Percentiles rank a stretch among this genome's conserved stretches.
phyloP scores from a whole-genome alignment of 2,797 vertebrate species.

The Euphonia xanthogaster region DNA sequence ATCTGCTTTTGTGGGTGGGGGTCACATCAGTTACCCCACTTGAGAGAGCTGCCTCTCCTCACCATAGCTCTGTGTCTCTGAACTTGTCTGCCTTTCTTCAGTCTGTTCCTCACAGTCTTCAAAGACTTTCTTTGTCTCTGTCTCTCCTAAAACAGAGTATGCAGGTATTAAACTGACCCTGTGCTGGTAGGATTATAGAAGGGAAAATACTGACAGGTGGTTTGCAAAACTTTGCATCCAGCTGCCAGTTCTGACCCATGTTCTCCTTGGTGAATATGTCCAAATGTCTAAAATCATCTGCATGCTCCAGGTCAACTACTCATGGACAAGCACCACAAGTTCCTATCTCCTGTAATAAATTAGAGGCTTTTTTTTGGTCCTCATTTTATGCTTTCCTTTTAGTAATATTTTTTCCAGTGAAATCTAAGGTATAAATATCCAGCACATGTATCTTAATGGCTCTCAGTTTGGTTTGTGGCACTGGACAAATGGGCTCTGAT shows the following conservation, averaged over 20 bases:
- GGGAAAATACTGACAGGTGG: background rate
- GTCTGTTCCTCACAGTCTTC: background rate
- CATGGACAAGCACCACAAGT: background rate
- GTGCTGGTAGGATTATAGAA: background rate
- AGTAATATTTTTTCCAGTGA: background rate
- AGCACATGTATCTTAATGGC: background rate
- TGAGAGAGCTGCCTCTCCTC: background rate
- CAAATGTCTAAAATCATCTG: background rate
- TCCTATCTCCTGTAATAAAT: background rate
- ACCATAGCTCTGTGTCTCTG: background rate
- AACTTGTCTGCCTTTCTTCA: background rate
- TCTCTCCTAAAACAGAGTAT: background rate
- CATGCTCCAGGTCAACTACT: background rate
- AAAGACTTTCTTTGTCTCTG: background rate
- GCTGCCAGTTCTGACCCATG: background rate
- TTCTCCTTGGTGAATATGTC: background rate
- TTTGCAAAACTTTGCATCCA: background rate
- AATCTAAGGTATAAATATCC: background rate
- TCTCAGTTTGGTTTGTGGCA: background rate
- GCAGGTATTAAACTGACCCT: background rate
- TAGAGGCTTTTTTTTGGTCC: background rate
- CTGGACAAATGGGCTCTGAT: background rate
- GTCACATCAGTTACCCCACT: background rate
- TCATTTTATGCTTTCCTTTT: background rate
- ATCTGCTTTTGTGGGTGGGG: background rate